Conservation (phyloP, 2,797 vertebrate genomes). For the Sciurus carolinensis region DNA sequence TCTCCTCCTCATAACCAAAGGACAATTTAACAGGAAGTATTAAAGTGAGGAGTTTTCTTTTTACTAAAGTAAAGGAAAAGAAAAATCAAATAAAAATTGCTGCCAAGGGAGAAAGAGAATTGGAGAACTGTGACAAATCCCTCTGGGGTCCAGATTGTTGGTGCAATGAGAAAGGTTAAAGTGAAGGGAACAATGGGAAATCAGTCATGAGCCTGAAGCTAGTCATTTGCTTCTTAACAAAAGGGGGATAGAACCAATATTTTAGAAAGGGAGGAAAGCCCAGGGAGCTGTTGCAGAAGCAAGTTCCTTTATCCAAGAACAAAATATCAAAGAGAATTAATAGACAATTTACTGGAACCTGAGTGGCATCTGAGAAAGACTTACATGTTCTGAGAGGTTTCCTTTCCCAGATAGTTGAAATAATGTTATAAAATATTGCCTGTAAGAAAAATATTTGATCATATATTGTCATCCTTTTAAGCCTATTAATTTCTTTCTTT, state of each 20-base stretch:
- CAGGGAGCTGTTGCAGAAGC: constrained; percentile 44
- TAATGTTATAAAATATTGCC: constrained; percentile 16
- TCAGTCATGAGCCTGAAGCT: constrained; percentile 76
- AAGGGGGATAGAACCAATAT: constrained; percentile 57
- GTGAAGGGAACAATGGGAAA: constrained; percentile 74
- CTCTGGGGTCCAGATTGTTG: constrained; percentile 69
- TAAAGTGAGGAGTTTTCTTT: constrained; percentile 70
- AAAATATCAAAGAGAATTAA: constrained; percentile 67
- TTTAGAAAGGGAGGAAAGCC: constrained; percentile 71
- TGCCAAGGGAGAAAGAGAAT: constrained; percentile 72
- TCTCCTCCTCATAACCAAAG: constrained; percentile 59
- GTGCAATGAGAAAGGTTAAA: constrained; percentile 67
- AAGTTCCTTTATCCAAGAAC: constrained; percentile 74
- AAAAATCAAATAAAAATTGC: constrained; percentile 81
- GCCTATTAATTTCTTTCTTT: constrained; percentile 59
- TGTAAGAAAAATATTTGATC: constrained; percentile 63
- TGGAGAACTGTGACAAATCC: constrained; percentile 77
- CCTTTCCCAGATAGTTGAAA: constrained; percentile 53
- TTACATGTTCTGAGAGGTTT: constrained; percentile 38
- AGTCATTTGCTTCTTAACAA: constrained; percentile 70
- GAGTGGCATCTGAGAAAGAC: constrained; percentile 31
- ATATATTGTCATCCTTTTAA: constrained; percentile 57
- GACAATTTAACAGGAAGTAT: constrained; percentile 76
- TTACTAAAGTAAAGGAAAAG: constrained; percentile 74
- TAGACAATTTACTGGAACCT: constrained; percentile 58